Evolutionary conservation across 2,797 vertebrate genomes (phyloP), one percentile per base, ranked within the genome.

Genomic region (Gephyroberyx darwinii): DNA sequence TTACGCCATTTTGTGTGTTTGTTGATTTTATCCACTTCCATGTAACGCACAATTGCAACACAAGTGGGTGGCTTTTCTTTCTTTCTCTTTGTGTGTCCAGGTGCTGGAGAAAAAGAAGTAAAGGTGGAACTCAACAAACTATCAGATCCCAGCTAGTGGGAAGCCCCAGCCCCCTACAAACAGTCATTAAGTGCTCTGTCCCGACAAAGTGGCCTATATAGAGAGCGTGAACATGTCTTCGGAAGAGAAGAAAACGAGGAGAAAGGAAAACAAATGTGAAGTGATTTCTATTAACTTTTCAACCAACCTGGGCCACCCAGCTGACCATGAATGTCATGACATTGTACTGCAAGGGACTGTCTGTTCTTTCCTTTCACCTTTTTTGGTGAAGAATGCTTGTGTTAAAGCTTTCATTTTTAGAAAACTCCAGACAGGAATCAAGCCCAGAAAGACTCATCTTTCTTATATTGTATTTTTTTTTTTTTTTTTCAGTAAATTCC

Each of bases 71-170:
- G 14, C 33, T 52, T 45, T 50, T 58, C 22, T 20, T 17, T 10
- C 50, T 8, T 35, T 33, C 10, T 17, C 17, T 60, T 1, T 79
- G 16, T 47, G 4, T 74, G 66, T 71, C 71, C 84, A 75, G 93
- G 91, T 85, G 50, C 92, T 92, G 95, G 95, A 91, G 97, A 98
- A 90, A 98, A 96, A 91, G 96, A 96, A 84, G 95, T 96, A 88
- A 96, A 96, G 90, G 94, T 97, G 84, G 96, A 97, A 87, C 95
- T 98, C 75, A 95, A 91, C 87, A 97, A 96, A 94, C 93, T 95
- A 73, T 95, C 95, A 20, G 95, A 96, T 81, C 91, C 93, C 65
- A 91, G 94, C 93, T 93, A 94, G 75, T 95, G 95, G 92, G 91
- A 92, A 19, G 86, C 90, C 87, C 84, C 88, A 77, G 76, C 86